phyloP scores from a whole-genome alignment of 2,888 invertebrate species.

The Cephus nigrinus region DNA sequence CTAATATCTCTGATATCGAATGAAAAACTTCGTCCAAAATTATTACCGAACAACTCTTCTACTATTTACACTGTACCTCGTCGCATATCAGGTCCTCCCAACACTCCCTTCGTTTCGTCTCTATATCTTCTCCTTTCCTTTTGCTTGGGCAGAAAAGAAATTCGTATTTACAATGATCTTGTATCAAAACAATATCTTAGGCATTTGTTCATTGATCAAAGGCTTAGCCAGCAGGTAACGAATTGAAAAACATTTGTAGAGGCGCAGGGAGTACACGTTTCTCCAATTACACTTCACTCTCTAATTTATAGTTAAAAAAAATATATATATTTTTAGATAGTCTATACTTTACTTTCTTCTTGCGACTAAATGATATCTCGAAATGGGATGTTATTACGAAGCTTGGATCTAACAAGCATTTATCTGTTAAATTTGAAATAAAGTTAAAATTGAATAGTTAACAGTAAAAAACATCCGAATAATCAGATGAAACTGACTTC shows the following conservation, averaged over 20 bases:
- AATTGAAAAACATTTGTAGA: background rate
- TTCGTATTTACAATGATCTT: background rate
- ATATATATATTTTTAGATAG: background rate
- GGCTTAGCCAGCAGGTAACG: background rate
- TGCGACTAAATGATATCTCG: background rate
- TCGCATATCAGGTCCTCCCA: slow-evolving; percentile 9
- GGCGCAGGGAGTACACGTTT: background rate
- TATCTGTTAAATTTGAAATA: background rate
- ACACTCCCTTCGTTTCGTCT: background rate
- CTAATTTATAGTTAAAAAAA: background rate
- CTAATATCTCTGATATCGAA: slow-evolving; percentile 18
- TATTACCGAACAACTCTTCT: background rate
- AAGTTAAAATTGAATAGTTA: background rate
- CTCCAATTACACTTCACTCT: background rate
- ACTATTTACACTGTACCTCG: slow-evolving; percentile 14
- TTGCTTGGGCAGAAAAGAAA: slow-evolving; percentile 2
- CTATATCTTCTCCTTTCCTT: background rate
- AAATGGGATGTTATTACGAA: background rate
- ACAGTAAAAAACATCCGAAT: background rate
- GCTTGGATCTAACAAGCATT: background rate
- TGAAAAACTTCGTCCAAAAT: slow-evolving; percentile 11
- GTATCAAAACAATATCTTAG: background rate
- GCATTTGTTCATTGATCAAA: background rate
- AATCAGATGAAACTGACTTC: background rate
- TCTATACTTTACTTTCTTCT: background rate